Conservation (phyloP, 2,797 vertebrate genomes). For the Sebastes steindachneri region DNA sequence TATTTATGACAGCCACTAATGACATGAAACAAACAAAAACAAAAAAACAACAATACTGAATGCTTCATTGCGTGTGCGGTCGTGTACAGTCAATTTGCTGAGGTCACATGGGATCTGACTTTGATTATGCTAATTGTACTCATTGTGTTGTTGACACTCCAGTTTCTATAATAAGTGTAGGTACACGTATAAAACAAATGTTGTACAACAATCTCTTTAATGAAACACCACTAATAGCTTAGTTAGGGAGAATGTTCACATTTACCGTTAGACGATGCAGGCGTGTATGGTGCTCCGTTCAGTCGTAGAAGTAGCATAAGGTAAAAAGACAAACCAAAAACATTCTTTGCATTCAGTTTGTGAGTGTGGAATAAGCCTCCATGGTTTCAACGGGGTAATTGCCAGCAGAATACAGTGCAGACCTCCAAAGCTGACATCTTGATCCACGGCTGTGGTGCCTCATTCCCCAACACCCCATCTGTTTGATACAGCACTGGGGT, state of each 20-base stretch:
- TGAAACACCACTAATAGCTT: background rate
- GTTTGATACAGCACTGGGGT: background rate
- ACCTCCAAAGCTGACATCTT: conserved; percentile 18
- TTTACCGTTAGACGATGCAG: background rate
- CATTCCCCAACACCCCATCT: background rate
- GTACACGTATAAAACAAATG: background rate
- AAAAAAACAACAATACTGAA: background rate
- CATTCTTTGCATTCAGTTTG: background rate
- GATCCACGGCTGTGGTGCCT: conserved; percentile 35
- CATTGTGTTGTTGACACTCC: background rate
- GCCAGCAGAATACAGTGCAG: background rate
- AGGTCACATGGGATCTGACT: conserved; percentile 4
- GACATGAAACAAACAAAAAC: background rate
- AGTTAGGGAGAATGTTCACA: background rate
- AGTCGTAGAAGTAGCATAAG: background rate
- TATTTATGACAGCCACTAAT: background rate
- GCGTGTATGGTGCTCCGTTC: background rate
- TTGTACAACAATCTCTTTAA: background rate
- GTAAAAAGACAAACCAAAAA: background rate
- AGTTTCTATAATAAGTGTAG: background rate
- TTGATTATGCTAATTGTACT: conserved; percentile 1
- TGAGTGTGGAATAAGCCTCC: conserved; percentile 1
- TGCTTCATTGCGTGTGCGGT: background rate
- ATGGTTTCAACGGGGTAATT: background rate
- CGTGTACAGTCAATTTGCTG: background rate